These are phyloP conservation scores for Harpegnathos saltator DNA, from an alignment of 1,140 invertebrate species.

Conservation along the genomic window DNA sequence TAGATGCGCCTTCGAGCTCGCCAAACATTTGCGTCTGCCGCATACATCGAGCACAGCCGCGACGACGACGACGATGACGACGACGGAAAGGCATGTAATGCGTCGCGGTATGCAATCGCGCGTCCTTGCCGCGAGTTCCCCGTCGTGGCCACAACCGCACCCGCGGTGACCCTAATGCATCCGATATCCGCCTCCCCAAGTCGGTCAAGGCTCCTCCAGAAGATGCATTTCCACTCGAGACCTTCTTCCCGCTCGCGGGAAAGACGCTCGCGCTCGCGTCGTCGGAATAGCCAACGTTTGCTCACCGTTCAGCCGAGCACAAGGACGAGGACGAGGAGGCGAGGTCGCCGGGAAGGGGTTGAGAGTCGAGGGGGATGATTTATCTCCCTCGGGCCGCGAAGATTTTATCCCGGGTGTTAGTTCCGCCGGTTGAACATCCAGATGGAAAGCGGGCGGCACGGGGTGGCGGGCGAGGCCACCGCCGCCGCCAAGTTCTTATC, in stretches of 20 bases:
- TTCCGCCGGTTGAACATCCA: constrained; percentile 60
- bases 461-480: background rate
- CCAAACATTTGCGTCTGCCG: constrained; percentile 49
- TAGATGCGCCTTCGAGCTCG: constrained; percentile 37
- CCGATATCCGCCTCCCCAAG: constrained; percentile 53
- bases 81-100: constrained; percentile 24
- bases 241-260: constrained; percentile 10
- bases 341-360: background rate
- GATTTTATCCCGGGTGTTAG: constrained; percentile 53
- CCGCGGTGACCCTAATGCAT: constrained; percentile 45
- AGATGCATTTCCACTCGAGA: constrained; percentile 39
- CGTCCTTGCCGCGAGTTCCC: too few relatives aligned
- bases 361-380: constrained; percentile 35
- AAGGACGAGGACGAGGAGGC: background rate
- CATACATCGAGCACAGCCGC: constrained; percentile 23
- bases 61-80: background rate
- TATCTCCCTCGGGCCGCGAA: constrained; percentile 47
- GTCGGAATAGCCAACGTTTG: constrained; percentile 41
- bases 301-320: background rate
- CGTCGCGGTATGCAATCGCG: constrained; percentile 14
- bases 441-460: constrained; percentile 36
- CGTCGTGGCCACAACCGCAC: too few relatives aligned
- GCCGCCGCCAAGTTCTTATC: constrained; percentile 56
- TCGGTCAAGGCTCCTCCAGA: constrained; percentile 64
- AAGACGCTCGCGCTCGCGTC: background rate